Conservation (phyloP, 2,113 vertebrate genomes). For the Sula dactylatra region DNA sequence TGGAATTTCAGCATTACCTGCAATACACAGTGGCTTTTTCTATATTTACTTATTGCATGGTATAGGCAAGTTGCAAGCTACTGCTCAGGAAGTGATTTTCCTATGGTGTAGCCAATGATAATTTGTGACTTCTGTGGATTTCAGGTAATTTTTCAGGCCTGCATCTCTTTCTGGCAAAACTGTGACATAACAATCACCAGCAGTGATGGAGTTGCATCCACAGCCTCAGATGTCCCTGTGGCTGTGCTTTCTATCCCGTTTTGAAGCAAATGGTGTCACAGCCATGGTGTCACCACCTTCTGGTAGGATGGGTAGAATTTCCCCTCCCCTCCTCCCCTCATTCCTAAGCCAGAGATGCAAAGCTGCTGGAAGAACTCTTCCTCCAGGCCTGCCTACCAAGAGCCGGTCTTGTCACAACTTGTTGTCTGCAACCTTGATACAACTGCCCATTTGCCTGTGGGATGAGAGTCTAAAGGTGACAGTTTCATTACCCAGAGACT, state of each 20-base stretch:
- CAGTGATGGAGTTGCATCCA: not conserved
- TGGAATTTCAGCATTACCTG: not conserved
- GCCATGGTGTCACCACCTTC: not conserved
- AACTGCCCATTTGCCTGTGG: not conserved
- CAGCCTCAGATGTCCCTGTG: not conserved
- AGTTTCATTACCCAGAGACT: not conserved
- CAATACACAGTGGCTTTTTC: not conserved
- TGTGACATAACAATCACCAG: not conserved
- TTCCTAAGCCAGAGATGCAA: not conserved
- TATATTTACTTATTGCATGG: not conserved
- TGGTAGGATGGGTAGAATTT: not conserved
- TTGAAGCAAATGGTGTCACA: not conserved
- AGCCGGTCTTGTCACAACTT: not conserved
- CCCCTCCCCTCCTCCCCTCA: not conserved
- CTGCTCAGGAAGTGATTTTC: not conserved
- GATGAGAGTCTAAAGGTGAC: not conserved
- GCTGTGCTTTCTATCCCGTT: not conserved
- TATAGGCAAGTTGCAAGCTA: not conserved
- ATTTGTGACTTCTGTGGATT: not conserved
- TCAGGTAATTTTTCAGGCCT: accelerated
- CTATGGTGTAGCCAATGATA: not conserved
- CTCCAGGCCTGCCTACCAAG: not conserved
- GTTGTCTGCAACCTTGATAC: not conserved
- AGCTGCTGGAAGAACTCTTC: not conserved
- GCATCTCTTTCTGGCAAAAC: not conserved